These are phyloP conservation scores for Agonopterix heracliana DNA, from an alignment of 2,888 invertebrate species.

Conservation along the genomic window DNA sequence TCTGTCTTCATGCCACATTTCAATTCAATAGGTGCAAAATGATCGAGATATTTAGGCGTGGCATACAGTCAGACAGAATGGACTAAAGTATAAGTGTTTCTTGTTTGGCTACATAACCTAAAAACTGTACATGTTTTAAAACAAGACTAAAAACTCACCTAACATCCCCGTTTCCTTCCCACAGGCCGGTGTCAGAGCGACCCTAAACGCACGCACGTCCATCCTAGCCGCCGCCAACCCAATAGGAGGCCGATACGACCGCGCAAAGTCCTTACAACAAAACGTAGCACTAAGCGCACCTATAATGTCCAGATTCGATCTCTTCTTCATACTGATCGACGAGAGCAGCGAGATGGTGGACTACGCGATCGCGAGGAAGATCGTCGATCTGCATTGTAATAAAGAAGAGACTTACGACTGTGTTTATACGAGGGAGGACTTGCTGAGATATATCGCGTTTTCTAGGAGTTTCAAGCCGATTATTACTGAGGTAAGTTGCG, in stretches of 20 bases:
- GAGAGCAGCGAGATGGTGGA: slow-evolving; percentile 93
- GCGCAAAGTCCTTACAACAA: slow-evolving; percentile 94
- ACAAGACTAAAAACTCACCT: too few relatives aligned
- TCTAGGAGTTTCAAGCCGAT: slow-evolving; percentile 96
- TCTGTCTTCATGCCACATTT: too few relatives aligned
- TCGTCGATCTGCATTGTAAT: slow-evolving; percentile 94
- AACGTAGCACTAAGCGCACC: slow-evolving; percentile 96
- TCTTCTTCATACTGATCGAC: slow-evolving; percentile 98
- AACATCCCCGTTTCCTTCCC: slow-evolving; percentile 9
- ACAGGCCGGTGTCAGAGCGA: slow-evolving; percentile 96
- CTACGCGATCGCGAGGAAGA: slow-evolving; percentile 97
- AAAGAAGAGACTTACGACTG: slow-evolving; percentile 86
- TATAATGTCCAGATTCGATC: slow-evolving; percentile 99
- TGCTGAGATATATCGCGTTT: slow-evolving; percentile 96
- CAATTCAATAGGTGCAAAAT: too few relatives aligned
- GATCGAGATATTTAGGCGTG: too few relatives aligned
- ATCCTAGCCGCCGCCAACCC: slow-evolving; percentile 99
- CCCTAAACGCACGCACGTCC: slow-evolving; percentile 97
- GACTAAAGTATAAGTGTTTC: too few relatives aligned
- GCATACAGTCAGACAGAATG: too few relatives aligned
- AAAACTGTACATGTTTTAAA: too few relatives aligned
- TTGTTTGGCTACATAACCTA: too few relatives aligned
- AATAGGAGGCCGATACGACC: slow-evolving; percentile 96
- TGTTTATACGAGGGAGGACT: slow-evolving; percentile 91
- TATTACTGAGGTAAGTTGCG: slow-evolving; percentile 79